phyloP scores from a whole-genome alignment of 1,140 invertebrate species.

The Hylaeus volcanicus region DNA sequence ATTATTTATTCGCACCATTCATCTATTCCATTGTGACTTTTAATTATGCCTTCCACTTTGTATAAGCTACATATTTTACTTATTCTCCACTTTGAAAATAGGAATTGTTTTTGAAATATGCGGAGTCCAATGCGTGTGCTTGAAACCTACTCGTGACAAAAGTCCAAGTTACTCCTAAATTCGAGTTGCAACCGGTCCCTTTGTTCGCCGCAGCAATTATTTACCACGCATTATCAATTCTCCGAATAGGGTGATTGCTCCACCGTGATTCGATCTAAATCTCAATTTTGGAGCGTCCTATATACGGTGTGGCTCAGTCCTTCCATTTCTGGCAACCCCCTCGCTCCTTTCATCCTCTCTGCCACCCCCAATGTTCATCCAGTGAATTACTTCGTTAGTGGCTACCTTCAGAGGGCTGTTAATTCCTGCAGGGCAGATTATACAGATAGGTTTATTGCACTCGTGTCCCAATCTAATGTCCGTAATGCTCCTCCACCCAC shows the following conservation, averaged over 20 bases:
- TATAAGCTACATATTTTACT: too few species aligned
- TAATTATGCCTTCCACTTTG: neutral
- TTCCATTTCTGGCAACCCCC: constrained; percentile 42
- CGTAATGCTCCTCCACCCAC: constrained; percentile 76
- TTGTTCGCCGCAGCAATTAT: constrained; percentile 41
- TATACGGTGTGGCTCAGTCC: constrained; percentile 37
- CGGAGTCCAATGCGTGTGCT: too few species aligned
- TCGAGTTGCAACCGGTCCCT: neutral
- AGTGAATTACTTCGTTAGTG: constrained; percentile 82
- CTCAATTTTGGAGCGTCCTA: constrained; percentile 75
- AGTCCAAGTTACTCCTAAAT: neutral
- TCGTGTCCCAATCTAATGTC: constrained; percentile 81
- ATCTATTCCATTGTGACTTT: too few species aligned
- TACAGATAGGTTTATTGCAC: constrained; percentile 82
- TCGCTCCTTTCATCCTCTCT: constrained; percentile 4
- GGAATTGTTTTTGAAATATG: too few species aligned
- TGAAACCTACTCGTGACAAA: too few species aligned
- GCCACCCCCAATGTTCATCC: constrained; percentile 76
- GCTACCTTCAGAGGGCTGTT: constrained; percentile 81
- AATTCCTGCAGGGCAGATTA: constrained; percentile 82
- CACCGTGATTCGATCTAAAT: constrained; percentile 76
- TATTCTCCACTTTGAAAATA: too few species aligned
- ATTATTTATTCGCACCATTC: too few species aligned
- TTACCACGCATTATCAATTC: constrained; percentile 46
- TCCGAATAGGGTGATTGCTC: constrained; percentile 56